These are phyloP conservation scores for Cherax destructor DNA, from an alignment of 1,140 invertebrate species.

Conservation along the genomic window DNA sequence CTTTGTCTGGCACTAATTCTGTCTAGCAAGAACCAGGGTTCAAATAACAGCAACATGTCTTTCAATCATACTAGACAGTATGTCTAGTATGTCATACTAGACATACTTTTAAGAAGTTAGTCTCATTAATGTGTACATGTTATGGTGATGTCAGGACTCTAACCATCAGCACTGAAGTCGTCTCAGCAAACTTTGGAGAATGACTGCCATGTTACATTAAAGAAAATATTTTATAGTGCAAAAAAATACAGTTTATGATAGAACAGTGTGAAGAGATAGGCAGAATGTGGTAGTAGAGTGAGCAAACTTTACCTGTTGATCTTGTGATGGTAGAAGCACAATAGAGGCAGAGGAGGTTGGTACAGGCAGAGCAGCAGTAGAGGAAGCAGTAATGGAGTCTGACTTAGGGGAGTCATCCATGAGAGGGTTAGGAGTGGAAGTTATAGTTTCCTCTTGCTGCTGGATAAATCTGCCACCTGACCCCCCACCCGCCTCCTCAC, in stretches of 20 bases:
- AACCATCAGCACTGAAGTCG: not conserved
- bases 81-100: too few species aligned
- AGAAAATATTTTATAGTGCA: conserved; percentile 1
- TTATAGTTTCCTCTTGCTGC: conserved; percentile 13
- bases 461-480: not conserved
- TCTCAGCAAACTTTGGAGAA: not conserved
- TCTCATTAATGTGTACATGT: too few species aligned
- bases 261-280: not conserved
- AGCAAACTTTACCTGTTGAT: conserved; percentile 57
- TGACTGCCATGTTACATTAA: not conserved
- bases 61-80: too few species aligned
- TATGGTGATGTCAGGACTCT: too few species aligned
- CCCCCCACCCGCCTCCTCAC: conserved; percentile 19
- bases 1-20: too few species aligned
- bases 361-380: conserved; percentile 48
- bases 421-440: conserved; percentile 16
- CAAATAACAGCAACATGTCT: too few species aligned
- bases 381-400: conserved; percentile 48
- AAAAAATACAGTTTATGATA: not conserved
- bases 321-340: conserved; percentile 25
- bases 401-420: conserved; percentile 47
- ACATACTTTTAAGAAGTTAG: too few species aligned
- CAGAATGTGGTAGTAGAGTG: not conserved
- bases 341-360: conserved; percentile 52
- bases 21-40: too few species aligned